These are phyloP conservation scores for Etheostoma spectabile DNA, from an alignment of 2,113 vertebrate species.

Conservation along the genomic window DNA sequence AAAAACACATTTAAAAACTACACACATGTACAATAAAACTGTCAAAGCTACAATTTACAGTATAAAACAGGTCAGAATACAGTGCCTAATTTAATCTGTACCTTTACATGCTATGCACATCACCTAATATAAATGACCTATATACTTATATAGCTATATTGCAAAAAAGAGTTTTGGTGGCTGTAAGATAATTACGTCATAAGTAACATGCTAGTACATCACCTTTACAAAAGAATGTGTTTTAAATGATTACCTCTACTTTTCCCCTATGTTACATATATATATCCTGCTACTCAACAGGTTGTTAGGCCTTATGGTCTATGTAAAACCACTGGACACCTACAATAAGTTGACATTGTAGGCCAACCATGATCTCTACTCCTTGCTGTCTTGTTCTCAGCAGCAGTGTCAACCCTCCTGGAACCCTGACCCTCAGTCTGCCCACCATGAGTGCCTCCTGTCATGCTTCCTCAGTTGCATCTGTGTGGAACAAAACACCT, in stretches of 20 bases:
- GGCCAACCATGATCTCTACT: not conserved
- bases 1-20: too few species aligned
- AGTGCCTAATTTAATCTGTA: too few species aligned
- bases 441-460: slow-evolving; percentile 46
- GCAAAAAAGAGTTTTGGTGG: not conserved
- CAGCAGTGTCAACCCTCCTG: slow-evolving; percentile 17
- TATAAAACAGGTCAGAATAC: too few species aligned
- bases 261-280: not conserved
- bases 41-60: too few species aligned
- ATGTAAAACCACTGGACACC: not conserved
- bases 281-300: not conserved
- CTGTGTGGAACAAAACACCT: not conserved
- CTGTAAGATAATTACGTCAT: not conserved
- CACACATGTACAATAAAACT: too few species aligned
- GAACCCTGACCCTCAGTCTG: not conserved
- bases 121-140: too few species aligned
- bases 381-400: not conserved
- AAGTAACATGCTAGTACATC: not conserved
- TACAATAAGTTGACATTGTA: not conserved
- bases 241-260: not conserved
- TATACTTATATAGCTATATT: too few species aligned
- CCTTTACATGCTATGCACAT: too few species aligned
- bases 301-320: not conserved
- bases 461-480: slow-evolving; percentile 9
- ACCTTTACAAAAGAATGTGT: not conserved